phyloP scores from a whole-genome alignment of 2,113 vertebrate genomes.

The Trematocara zebra region DNA sequence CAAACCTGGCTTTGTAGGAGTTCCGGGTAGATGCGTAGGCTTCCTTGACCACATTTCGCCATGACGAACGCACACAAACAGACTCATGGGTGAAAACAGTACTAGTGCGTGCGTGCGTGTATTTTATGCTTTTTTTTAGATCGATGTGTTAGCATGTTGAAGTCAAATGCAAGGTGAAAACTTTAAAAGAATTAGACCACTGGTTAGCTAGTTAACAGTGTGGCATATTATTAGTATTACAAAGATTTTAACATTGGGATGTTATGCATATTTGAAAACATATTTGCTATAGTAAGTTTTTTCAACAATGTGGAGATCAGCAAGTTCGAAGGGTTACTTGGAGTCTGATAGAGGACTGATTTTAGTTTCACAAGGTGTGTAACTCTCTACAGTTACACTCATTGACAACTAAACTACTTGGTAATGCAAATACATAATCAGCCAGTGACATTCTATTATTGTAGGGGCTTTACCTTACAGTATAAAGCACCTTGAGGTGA shows the following conservation, averaged over 20 bases:
- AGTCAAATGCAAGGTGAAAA: neutral
- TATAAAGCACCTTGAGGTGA: neutral
- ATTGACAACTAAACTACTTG: neutral
- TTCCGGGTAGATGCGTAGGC: neutral
- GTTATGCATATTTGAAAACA: neutral
- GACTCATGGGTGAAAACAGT: neutral
- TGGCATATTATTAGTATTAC: neutral
- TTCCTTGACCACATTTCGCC: accelerated
- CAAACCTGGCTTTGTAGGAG: neutral
- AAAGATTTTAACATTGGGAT: neutral
- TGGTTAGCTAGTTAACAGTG: neutral
- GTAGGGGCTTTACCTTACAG: neutral
- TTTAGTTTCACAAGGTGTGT: neutral
- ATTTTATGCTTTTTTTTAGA: neutral
- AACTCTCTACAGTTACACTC: neutral
- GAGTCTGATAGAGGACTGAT: neutral
- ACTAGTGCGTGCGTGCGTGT: accelerated
- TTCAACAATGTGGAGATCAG: neutral
- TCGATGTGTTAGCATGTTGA: neutral
- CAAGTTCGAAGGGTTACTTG: neutral
- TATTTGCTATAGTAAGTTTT: neutral
- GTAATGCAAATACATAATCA: neutral
- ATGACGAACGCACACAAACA: neutral
- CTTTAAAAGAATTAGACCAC: neutral
- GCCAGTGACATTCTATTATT: neutral